Evolutionary conservation across 2,113 vertebrate species (phyloP).

Genomic region (Arothron firmamentum): DNA sequence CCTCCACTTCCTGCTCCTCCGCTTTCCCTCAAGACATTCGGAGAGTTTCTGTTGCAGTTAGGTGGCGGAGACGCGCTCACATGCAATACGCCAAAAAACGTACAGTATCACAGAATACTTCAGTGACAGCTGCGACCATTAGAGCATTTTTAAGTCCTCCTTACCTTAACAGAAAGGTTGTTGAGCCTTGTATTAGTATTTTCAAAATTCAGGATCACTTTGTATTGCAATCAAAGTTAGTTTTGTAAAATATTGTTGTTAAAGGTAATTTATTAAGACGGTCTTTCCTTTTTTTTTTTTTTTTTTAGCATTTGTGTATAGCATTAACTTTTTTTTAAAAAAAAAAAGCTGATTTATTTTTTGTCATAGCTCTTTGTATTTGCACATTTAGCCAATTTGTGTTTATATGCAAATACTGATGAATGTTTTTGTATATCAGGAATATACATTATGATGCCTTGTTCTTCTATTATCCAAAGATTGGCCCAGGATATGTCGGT

Average conservation of each 20-base stretch:
- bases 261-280: conserved; percentile 76
- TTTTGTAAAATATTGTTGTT: conserved; percentile 72
- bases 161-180: conserved; percentile 45
- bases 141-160: conserved; percentile 37
- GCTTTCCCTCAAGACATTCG: conserved; percentile 42
- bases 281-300: conserved; percentile 60
- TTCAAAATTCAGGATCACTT: conserved; percentile 60
- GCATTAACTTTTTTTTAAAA: conserved; percentile 51
- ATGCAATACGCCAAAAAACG: conserved; percentile 41
- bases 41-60: conserved; percentile 53
- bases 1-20: conserved; percentile 35
- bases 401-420: conserved; percentile 69
- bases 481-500: conserved; percentile 43
- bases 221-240: conserved; percentile 65
- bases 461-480: conserved; percentile 64
- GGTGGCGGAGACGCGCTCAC: conserved; percentile 32
- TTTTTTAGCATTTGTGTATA: conserved; percentile 70
- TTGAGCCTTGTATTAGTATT: conserved; percentile 53
- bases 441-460: conserved; percentile 61
- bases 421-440: conserved; percentile 74
- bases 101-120: conserved; percentile 38
- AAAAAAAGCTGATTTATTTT: conserved; percentile 54
- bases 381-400: conserved; percentile 61
- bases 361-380: conserved; percentile 66
- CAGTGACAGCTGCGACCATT: conserved; percentile 59